Evolutionary conservation across 2,888 invertebrate species (phyloP).

Genomic region (Ypsolopha scabrella): DNA sequence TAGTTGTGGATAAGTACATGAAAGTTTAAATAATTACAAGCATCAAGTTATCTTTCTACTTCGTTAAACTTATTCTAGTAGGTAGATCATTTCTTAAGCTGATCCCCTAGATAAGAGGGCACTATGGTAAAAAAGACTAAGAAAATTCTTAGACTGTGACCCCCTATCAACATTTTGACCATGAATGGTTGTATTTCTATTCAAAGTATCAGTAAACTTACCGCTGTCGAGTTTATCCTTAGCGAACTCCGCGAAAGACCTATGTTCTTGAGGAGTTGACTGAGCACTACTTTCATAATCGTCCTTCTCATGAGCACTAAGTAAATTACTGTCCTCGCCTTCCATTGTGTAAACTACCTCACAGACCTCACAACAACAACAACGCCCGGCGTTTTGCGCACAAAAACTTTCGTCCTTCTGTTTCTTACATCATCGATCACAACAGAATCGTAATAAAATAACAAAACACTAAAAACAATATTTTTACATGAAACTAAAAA

Average conservation of each 20-base stretch:
- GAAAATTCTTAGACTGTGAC: too few species aligned
- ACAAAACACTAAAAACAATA: background rate
- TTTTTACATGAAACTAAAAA: background rate
- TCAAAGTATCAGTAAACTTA: slow-evolving; percentile 19
- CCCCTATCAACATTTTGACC: background rate
- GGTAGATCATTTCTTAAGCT: too few species aligned
- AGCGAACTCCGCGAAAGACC: slow-evolving; percentile 59
- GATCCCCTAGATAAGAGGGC: too few species aligned
- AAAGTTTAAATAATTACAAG: too few species aligned
- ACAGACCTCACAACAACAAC: slow-evolving; percentile 14
- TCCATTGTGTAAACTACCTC: slow-evolving; percentile 33
- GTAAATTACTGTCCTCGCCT: slow-evolving; percentile 35
- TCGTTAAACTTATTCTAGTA: too few species aligned
- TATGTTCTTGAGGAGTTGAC: slow-evolving; percentile 59
- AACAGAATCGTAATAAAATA: slow-evolving; percentile 24
- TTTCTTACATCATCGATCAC: slow-evolving; percentile 65
- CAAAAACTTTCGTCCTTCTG: slow-evolving; percentile 29
- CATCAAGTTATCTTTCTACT: too few species aligned
- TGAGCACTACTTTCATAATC: slow-evolving; percentile 54
- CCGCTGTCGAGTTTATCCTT: slow-evolving; percentile 64
- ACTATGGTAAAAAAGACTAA: too few species aligned
- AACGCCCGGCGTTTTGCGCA: slow-evolving; percentile 21
- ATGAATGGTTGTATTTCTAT: background rate
- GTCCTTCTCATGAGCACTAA: slow-evolving; percentile 43
- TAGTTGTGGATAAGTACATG: too few species aligned